Base-by-base conservation (phyloP, 2,113 vertebrate species). In the Bos indicus region DNA sequence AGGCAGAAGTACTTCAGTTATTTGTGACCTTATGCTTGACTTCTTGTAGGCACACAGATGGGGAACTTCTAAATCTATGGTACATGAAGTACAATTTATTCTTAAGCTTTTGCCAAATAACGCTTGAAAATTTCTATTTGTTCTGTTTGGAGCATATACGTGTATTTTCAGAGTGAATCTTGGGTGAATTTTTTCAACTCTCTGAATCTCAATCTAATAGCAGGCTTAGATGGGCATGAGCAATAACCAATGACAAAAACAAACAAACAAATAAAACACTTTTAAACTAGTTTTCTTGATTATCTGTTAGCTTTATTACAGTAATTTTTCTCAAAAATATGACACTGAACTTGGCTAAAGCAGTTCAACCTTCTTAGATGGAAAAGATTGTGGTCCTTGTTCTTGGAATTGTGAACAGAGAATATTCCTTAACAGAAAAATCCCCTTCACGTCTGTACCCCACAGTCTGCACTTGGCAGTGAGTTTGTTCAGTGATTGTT, bases 241-340 rank as follows among this genome's bases (percentile, higher is more conserved):
- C 96, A 98, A 96, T 84, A 95, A 80, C 95, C 77, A 97, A 59
- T 97, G 96, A 87, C 87, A 89, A 85, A 59, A 67, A 7, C 12
- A 90, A 80, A 33, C 5, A 71, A 67, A 59, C 1, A 82, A 43
- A 92, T 36, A 90, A 26, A 96, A 97, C 71, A 94, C 86, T 95
- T 97, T 98, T 95, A 96, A 98, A 59, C 67, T 83, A 93, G 88
- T 43, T 52, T 94, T 54, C 9, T 97, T 97, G 97, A 97, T 97
- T 98, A 85, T 98, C 94, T 97, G 97, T 89, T 54, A 88, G 59
- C 85, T 97, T 97, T 98, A 97, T 96, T 92, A 94, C 95, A 97
- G 97, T 95, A 80, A 78, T 98, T 98, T 98, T 98, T 98, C 92
- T 98, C 87, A 92, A 92, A 96, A 90, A 80, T 96, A 96, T 95